Conservation (phyloP, 2,888 invertebrate genomes). For the Drosophila peninsularis region DNA sequence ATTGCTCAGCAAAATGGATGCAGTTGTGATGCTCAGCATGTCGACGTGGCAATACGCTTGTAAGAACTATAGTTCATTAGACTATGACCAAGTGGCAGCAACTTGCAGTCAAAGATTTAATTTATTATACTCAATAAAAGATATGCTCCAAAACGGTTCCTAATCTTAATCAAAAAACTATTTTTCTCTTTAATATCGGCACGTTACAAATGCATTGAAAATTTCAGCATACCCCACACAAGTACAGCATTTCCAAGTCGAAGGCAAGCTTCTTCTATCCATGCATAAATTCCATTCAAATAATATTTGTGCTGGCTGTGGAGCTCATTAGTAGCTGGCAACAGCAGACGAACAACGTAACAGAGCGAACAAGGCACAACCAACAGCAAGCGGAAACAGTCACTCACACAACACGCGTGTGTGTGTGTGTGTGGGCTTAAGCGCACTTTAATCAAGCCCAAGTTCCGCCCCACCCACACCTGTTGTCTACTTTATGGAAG, state of each 20-base stretch:
- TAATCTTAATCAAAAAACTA: too few species aligned
- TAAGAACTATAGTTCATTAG: too few species aligned
- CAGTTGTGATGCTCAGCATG: not conserved
- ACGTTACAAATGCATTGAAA: not conserved
- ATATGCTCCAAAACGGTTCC: too few species aligned
- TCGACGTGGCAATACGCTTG: slow-evolving; percentile 19
- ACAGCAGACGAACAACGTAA: slow-evolving; percentile 47
- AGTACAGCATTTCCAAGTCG: slow-evolving; percentile 1
- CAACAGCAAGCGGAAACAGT: slow-evolving; percentile 42
- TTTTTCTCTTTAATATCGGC: too few species aligned
- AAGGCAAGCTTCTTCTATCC: slow-evolving; percentile 18
- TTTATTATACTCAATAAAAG: too few species aligned
- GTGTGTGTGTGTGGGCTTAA: slow-evolving; percentile 46
- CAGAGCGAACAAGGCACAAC: slow-evolving; percentile 2
- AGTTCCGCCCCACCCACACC: slow-evolving; percentile 37
- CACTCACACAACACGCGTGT: slow-evolving; percentile 20
- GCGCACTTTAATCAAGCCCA: slow-evolving; percentile 55
- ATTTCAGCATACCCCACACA: not conserved
- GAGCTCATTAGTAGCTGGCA: slow-evolving; percentile 76
- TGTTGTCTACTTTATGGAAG: slow-evolving; percentile 48
- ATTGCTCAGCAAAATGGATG: slow-evolving; percentile 11
- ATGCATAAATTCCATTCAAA: slow-evolving; percentile 74
- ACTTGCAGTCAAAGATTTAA: too few species aligned
- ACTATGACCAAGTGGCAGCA: not conserved
- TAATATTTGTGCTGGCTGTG: slow-evolving; percentile 74